These are phyloP conservation scores for Spodoptera picta DNA, from an alignment of 2,888 invertebrate species.

Conservation along the genomic window DNA sequence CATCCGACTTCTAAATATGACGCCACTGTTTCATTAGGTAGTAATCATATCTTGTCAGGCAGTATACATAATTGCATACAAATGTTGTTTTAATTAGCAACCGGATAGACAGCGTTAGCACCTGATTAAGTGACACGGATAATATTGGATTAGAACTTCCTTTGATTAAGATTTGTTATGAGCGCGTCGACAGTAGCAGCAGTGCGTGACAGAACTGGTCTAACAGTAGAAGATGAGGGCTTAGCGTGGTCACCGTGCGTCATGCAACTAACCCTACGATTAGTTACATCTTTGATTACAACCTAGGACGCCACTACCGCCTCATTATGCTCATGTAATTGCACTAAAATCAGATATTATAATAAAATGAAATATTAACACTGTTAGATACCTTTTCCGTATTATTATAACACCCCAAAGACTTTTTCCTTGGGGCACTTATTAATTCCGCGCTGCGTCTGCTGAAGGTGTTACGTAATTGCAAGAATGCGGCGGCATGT, in stretches of 20 bases:
- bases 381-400: conserved; percentile 1
- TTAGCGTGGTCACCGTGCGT: conserved; percentile 56
- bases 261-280: conserved; percentile 64
- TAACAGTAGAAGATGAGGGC: conserved; percentile 50
- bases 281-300: conserved; percentile 66
- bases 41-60: conserved; percentile 40
- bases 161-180: conserved; percentile 63
- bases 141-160: conserved; percentile 62
- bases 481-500: conserved; percentile 74
- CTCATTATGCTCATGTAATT: conserved; percentile 64
- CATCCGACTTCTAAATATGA: conserved; percentile 39
- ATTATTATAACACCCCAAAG: conserved; percentile 8
- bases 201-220: conserved; percentile 69
- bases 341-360: conserved; percentile 42
- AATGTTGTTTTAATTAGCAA: conserved; percentile 56
- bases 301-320: conserved; percentile 59
- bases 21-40: conserved; percentile 21
- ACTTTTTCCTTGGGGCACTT: conserved; percentile 45
- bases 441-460: conserved; percentile 55
- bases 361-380: conserved; percentile 36
- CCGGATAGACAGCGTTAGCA: conserved; percentile 53
- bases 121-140: conserved; percentile 61
- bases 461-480: conserved; percentile 75
- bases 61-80: conserved; percentile 40
- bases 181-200: conserved; percentile 54